Evolutionary conservation across 2,888 invertebrate species (phyloP).

Genomic region (Drosophila yooni): DNA sequence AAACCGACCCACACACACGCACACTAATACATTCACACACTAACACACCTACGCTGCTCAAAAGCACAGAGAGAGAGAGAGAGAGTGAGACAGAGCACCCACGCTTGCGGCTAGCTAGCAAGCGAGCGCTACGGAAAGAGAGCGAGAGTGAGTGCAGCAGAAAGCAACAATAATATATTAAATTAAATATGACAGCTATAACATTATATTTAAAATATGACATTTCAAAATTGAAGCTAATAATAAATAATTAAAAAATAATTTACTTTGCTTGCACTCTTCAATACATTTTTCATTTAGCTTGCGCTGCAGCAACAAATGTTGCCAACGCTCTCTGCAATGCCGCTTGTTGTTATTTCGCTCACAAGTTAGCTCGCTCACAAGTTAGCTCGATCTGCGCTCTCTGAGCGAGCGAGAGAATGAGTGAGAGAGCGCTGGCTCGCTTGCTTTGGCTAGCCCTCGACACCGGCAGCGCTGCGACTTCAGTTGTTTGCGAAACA

Average conservation of each 20-base stretch:
- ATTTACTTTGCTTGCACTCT: not conserved
- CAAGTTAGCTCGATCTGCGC: conserved; percentile 51
- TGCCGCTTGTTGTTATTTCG: conserved; percentile 41
- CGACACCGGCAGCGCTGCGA: conserved; percentile 40
- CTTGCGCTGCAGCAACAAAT: conserved; percentile 39
- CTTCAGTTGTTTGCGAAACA: conserved; percentile 47
- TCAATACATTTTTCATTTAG: not conserved
- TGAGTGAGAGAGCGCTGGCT: conserved; percentile 13
- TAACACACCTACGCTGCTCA: conserved; percentile 36
- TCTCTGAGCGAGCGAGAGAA: conserved; percentile 13
- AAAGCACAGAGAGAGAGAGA: conserved; percentile 25
- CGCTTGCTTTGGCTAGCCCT: conserved; percentile 58
- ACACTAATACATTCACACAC: conserved; percentile 9
- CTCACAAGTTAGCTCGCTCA: conserved; percentile 1
- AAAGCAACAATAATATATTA: not conserved
- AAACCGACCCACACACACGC: conserved; percentile 43
- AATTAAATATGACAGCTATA: not conserved
- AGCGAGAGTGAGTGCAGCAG: conserved; percentile 2
- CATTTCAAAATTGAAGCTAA: not conserved
- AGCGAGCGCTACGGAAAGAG: conserved; percentile 5
- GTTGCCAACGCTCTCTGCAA: conserved; percentile 28
- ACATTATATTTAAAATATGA: not conserved
- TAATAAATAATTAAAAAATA: not conserved
- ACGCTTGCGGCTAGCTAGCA: conserved; percentile 29
- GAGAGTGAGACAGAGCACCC: conserved; percentile 33